Evolutionary conservation across 2,888 invertebrate genomes (phyloP).

Genomic region (Merodon equestris): DNA sequence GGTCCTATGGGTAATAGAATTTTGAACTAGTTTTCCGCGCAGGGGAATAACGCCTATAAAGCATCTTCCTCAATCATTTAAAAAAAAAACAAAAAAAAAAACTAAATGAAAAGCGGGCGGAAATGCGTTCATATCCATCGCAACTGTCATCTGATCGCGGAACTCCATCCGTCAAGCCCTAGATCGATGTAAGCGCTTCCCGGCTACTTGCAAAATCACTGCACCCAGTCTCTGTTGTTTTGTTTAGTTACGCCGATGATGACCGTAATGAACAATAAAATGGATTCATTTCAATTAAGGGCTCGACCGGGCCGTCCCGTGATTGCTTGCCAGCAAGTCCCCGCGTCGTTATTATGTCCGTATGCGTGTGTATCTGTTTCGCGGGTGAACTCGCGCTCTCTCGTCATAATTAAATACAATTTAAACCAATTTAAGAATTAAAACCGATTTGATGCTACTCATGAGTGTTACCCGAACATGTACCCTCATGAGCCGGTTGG

Average conservation of each 20-base stretch:
- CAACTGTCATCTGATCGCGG: constrained; percentile 54
- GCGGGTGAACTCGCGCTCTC: constrained; percentile 18
- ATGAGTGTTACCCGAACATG: constrained; percentile 63
- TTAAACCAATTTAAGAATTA: constrained; percentile 68
- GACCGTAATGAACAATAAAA: constrained; percentile 58
- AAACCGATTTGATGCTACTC: constrained; percentile 65
- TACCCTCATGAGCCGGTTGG: constrained; percentile 54
- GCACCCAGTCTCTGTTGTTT: constrained; percentile 16
- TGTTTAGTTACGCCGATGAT: constrained; percentile 5
- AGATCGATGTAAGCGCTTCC: no score
- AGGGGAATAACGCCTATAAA: no score
- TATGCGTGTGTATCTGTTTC: no score
- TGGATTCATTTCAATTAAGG: constrained; percentile 56
- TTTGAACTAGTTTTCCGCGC: no score
- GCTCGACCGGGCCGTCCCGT: constrained; percentile 9
- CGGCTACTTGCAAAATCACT: no score
- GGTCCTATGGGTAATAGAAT: no score
- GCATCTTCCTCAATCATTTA: no score
- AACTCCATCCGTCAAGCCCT: constrained; percentile 43
- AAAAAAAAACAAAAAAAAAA: no score
- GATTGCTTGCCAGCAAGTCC: no score
- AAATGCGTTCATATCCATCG: constrained; percentile 56
- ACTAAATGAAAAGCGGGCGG: constrained; percentile 57
- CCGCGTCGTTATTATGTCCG: no score
- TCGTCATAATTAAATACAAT: constrained; percentile 66